Evolutionary conservation across 2,888 invertebrate genomes (phyloP), one percentile per base, ranked within the genome.

Genomic region (Augochlorella aurata): DNA sequence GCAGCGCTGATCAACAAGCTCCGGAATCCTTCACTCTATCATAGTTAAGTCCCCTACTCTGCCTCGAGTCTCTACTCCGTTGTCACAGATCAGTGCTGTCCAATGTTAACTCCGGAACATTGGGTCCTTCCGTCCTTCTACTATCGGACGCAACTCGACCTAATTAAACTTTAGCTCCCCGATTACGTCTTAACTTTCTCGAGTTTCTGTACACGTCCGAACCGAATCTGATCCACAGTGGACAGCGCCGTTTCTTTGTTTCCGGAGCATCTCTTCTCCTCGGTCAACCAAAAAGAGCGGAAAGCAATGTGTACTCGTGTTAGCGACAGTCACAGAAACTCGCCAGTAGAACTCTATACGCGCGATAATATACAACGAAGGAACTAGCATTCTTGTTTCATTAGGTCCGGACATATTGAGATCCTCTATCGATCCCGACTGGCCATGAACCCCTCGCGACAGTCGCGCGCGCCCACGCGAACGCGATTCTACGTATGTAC

Each of bases 311-410:
- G 65, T 65, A 65, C 24, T 69, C n/a, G 50, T 8, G 65, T 18
- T 12, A 65, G 38, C 12, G 44, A 44, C n/a, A 44, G 44, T n/a
- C n/a, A 44, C n/a, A 44, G 44, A 44, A 65, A 44, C 65, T 44
- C 65, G 44, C 44, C n/a, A 2, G 44, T 14, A 44, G 38, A 65
- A 66, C 49, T 69, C 58, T 61, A 69, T 71, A 66, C 79, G 74
- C 83, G 76, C 73, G 70, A 73, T 68, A 73, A 72, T 72, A 50
- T 69, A 75, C 54, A 73, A 84, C 71, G 82, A 81, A 88, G 87
- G 88, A 87, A 87, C 88, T 84, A 81, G 77, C 63, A 66, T 44
- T 65, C 65, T 65, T 44, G 38, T 65, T 44, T 44, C 76, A 54
- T 80, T 81, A 82, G 82, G 75, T 84, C 75, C 66, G 81, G 65